Evolutionary conservation across 2,113 vertebrate species (phyloP), one percentile per base, ranked within the genome.

Genomic region (Raphicerus campestris): DNA sequence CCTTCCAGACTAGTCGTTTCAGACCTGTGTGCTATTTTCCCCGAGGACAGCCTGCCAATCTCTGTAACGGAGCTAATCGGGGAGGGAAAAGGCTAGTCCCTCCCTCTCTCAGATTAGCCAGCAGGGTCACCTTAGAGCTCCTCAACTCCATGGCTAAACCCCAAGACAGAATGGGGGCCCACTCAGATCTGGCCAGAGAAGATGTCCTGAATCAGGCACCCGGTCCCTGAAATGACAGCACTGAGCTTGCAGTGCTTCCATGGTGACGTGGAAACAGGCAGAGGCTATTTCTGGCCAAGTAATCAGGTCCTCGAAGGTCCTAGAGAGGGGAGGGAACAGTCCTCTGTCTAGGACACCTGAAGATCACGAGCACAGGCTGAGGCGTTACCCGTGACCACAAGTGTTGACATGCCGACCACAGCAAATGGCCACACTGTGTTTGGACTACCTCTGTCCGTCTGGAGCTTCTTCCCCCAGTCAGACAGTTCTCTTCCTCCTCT

Each of bases 371-470:
- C 55, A 42, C 7, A 53, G n/a, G 14, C n/a, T 70, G 66, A 70
- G 28, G 17, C 14, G 16, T 66, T 26, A n/a, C 70, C 61, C n/a
- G 26, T 15, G 10, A 16, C 47, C 53, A 75, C 16, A 39, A 42
- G 11, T 3, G 6, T 2, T 45, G 77, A 73, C 60, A 42, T 35
- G 30, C 16, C 2, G 7, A 53, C 42, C 60, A 55, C 7, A 56
- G 58, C 61, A 82, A 39, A 85, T 0, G 10, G 39, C 53, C 42
- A 61, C 55, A 45, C 15, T 39, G 5, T 7, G 2, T 77, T 15
- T 0, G 3, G 2, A 47, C 22, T 17, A 8, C 22, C 6, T 47
- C 55, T 47, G 16, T 35, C 56, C 26, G 42, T 42, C 5, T 7
- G 7, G 17, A 73, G 17, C 47, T 24, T 24, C 14, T 26, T 11